A percentile compares a stretch with the other conserved stretches of the same genome.
Conservation (phyloP, 2,113 vertebrate species). For the Melanocharis versteri region DNA sequence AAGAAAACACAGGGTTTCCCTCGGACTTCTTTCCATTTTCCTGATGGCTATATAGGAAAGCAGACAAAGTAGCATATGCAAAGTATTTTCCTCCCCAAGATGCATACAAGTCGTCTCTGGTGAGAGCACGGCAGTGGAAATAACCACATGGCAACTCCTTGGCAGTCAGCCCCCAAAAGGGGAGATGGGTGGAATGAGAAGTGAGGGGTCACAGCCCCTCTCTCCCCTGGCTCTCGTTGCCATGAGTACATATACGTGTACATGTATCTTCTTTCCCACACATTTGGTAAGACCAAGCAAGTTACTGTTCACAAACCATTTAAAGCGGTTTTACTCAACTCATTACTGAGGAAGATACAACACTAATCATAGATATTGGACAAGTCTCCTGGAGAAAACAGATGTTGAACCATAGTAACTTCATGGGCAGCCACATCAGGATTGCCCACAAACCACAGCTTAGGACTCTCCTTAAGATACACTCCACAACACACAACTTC, state of each 20-base stretch:
- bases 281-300: background rate
- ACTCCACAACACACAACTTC: background rate
- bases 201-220: background rate
- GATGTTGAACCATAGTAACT: background rate
- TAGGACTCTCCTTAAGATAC: background rate
- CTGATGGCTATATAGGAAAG: background rate
- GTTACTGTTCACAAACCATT: background rate
- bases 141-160: background rate
- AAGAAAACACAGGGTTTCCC: background rate
- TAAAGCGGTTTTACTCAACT: background rate
- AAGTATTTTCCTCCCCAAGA: background rate
- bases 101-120: background rate
- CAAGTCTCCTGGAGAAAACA: background rate
- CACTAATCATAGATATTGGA: background rate
- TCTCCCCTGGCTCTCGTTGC: background rate
- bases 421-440: background rate
- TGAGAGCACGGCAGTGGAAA: background rate
- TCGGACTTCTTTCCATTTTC: background rate
- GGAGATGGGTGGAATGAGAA: fast-evolving
- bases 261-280: background rate
- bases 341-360: background rate
- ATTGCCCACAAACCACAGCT: background rate
- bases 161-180: background rate
- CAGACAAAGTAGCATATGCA: background rate
- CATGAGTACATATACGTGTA: fast-evolving